phyloP scores from a whole-genome alignment of 2,797 vertebrate genomes.

The Siniperca undulata region DNA sequence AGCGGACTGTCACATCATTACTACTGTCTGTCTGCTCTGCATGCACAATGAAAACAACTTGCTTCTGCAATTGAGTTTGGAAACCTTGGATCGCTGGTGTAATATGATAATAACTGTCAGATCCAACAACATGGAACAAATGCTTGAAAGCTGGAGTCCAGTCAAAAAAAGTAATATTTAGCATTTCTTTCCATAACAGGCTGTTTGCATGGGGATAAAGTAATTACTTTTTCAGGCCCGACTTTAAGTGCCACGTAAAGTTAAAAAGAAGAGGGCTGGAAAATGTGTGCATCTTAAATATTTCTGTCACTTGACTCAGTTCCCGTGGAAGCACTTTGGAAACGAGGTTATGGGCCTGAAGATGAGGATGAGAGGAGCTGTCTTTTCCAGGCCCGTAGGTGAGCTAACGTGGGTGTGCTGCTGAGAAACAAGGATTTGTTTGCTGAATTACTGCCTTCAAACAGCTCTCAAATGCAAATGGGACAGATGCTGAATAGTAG shows the following conservation, averaged over 20 bases:
- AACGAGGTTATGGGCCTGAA: slow-evolving; percentile 10
- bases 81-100: slow-evolving; percentile 30
- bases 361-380: slow-evolving; percentile 34
- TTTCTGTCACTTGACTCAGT: slow-evolving; percentile 20
- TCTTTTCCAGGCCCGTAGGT: slow-evolving; percentile 42
- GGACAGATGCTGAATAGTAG: slow-evolving; percentile 49
- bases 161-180: slow-evolving; percentile 1
- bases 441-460: slow-evolving; percentile 52
- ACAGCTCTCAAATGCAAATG: slow-evolving; percentile 52
- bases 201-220: slow-evolving; percentile 29
- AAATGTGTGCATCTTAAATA: slow-evolving; percentile 13
- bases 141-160: background rate
- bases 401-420: slow-evolving; percentile 54
- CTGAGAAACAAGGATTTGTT: slow-evolving; percentile 48
- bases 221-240: slow-evolving; percentile 17
- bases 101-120: slow-evolving; percentile 31
- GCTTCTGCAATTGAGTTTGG: slow-evolving; percentile 1
- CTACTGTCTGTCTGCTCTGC: slow-evolving; percentile 18
- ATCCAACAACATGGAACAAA: background rate
- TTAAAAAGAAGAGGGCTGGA: background rate
- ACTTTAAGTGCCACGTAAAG: background rate
- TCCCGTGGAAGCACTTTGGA: background rate
- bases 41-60: slow-evolving; percentile 32
- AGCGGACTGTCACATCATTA: slow-evolving; percentile 30
- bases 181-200: background rate